Percentiles rank a stretch among this genome's conserved stretches.
phyloP scores from a whole-genome alignment of 2,113 vertebrate genomes.

The Calypte anna region DNA sequence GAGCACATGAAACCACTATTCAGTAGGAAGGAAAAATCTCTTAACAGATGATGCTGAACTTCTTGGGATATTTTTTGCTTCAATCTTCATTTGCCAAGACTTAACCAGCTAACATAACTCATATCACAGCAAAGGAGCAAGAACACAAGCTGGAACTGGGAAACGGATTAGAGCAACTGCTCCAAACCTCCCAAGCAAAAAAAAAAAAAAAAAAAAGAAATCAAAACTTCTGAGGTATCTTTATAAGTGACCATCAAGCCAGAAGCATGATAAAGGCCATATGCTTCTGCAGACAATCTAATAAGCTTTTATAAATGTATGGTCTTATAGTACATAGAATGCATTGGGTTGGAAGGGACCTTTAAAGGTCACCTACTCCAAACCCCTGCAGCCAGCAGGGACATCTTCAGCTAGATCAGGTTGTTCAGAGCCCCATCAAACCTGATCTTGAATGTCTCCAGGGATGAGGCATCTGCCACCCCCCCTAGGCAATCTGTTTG shows the following conservation, averaged over 20 bases:
- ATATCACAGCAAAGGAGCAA: background rate
- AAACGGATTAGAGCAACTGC: background rate
- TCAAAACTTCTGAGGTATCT: background rate
- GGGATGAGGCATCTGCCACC: no score
- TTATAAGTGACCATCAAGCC: background rate
- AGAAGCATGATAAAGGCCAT: background rate
- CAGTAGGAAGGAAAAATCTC: background rate
- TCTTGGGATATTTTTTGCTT: background rate
- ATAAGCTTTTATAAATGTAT: background rate
- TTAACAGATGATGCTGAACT: slow-evolving; percentile 1
- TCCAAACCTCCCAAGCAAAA: background rate
- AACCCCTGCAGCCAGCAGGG: no score
- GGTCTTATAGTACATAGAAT: background rate
- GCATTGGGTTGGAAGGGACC: no score
- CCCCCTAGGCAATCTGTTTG: background rate
- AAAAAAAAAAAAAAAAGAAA: background rate
- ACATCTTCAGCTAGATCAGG: no score
- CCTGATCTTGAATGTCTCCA: no score
- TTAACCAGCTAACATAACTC: background rate
- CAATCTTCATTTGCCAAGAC: background rate
- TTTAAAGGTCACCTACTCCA: no score
- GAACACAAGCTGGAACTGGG: background rate
- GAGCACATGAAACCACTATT: background rate
- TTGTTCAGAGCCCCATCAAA: no score
- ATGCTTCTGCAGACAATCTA: background rate